These are phyloP conservation scores for Mycetomoellerius zeteki DNA, from an alignment of 1,140 invertebrate genomes.

Conservation along the genomic window DNA sequence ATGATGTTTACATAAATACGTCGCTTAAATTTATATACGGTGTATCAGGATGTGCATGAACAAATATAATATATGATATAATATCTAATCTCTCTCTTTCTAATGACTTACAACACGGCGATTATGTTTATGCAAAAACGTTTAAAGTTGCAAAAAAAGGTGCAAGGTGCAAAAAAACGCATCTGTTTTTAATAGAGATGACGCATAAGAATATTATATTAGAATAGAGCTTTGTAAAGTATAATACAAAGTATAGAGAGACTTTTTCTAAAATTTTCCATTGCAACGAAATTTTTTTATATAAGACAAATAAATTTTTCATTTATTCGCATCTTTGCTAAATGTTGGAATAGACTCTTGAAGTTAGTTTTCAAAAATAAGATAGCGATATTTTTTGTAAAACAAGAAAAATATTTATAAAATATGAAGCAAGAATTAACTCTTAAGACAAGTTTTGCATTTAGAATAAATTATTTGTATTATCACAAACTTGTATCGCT, in stretches of 20 bases:
- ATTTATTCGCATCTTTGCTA: background rate
- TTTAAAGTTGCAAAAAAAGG: too few relatives aligned
- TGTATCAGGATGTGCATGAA: background rate
- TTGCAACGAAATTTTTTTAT: background rate
- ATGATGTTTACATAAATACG: constrained; percentile 11
- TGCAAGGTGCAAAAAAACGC: too few relatives aligned
- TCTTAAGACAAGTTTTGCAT: background rate
- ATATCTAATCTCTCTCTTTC: background rate
- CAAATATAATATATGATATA: constrained; percentile 7
- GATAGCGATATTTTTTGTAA: background rate
- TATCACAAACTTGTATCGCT: background rate
- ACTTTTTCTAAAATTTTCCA: background rate
- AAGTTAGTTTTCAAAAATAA: background rate
- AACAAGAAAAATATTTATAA: background rate
- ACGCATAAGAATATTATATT: constrained; percentile 7
- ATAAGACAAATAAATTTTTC: background rate
- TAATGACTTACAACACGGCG: background rate
- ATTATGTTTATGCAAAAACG: background rate
- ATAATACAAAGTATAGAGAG: background rate
- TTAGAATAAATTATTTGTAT: background rate
- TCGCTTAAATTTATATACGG: background rate
- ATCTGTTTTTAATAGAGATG: constrained; percentile 9
- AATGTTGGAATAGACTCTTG: background rate
- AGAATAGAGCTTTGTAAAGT: background rate
- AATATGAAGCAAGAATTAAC: background rate